These are phyloP conservation scores for Magallana angulata DNA, from an alignment of 1,140 invertebrate species.

Conservation along the genomic window DNA sequence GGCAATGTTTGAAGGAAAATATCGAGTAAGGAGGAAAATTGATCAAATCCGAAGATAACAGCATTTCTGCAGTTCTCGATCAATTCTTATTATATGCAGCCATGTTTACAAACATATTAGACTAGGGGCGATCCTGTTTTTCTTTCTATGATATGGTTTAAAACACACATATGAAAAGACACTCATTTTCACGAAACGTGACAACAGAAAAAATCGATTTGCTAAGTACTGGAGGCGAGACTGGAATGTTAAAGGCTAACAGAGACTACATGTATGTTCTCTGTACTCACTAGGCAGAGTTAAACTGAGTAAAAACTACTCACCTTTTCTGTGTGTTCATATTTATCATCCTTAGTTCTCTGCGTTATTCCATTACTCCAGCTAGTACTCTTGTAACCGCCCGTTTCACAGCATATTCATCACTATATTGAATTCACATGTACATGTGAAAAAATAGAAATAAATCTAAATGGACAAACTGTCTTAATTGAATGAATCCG, in stretches of 20 bases:
- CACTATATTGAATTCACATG: not conserved
- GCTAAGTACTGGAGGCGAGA: not conserved
- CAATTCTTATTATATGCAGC: too few relatives aligned
- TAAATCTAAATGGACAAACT: not conserved
- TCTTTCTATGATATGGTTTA: too few relatives aligned
- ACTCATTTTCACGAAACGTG: not conserved
- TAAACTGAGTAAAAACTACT: not conserved
- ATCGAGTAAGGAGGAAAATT: not conserved
- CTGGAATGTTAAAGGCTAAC: not conserved
- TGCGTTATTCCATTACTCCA: not conserved
- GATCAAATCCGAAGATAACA: not conserved
- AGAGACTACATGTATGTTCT: not conserved
- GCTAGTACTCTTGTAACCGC: not conserved
- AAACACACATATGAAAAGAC: too few relatives aligned
- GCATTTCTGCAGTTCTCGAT: not conserved
- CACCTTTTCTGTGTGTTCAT: slow-evolving; percentile 33
- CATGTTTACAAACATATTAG: too few relatives aligned
- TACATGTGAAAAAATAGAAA: not conserved
- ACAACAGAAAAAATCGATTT: slow-evolving; percentile 17
- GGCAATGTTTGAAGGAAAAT: not conserved
- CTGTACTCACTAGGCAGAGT: too few relatives aligned
- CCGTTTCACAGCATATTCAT: not conserved
- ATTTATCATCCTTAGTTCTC: not conserved
- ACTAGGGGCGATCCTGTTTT: too few relatives aligned
- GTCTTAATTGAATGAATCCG: not conserved